Evolutionary conservation across 2,888 invertebrate genomes (phyloP).

Genomic region (Pantelozetes paolii): DNA sequence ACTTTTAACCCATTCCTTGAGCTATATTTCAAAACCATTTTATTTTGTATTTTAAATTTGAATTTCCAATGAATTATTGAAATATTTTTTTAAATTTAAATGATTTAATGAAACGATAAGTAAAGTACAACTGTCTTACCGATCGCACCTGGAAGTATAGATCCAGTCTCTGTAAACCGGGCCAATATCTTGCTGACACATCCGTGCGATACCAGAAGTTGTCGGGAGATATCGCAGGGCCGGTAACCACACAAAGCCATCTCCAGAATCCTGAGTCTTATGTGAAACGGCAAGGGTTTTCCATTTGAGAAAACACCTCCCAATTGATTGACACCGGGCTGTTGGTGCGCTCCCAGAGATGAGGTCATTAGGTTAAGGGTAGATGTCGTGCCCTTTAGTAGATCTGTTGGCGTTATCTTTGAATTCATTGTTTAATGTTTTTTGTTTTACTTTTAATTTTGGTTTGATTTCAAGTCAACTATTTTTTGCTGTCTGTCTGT

Average conservation of each 20-base stretch:
- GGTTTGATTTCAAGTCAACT: not conserved
- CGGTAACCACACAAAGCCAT: conserved; percentile 48
- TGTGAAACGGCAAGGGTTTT: conserved; percentile 49
- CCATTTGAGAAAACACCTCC: conserved; percentile 50
- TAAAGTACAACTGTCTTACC: conserved; percentile 48
- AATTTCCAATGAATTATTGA: too few species aligned
- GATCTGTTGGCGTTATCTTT: not conserved
- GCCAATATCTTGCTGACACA: conserved; percentile 50
- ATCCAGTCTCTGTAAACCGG: conserved; percentile 49
- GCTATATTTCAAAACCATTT: not conserved
- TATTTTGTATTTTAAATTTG: too few species aligned
- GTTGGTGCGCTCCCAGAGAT: conserved; percentile 2
- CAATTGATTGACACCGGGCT: conserved; percentile 49
- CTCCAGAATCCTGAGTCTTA: conserved; percentile 48
- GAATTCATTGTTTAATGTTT: not conserved
- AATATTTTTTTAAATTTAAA: too few species aligned
- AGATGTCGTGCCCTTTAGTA: not conserved
- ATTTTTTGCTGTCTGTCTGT: not conserved
- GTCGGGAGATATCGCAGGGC: conserved; percentile 50
- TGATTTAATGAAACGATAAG: too few species aligned
- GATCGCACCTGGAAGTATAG: conserved; percentile 50
- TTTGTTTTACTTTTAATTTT: not conserved
- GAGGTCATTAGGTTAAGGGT: not conserved
- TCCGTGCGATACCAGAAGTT: conserved; percentile 49
- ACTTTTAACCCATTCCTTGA: not conserved